phyloP scores from a whole-genome alignment of 2,113 vertebrate genomes.

The Asarcornis scutulata region DNA sequence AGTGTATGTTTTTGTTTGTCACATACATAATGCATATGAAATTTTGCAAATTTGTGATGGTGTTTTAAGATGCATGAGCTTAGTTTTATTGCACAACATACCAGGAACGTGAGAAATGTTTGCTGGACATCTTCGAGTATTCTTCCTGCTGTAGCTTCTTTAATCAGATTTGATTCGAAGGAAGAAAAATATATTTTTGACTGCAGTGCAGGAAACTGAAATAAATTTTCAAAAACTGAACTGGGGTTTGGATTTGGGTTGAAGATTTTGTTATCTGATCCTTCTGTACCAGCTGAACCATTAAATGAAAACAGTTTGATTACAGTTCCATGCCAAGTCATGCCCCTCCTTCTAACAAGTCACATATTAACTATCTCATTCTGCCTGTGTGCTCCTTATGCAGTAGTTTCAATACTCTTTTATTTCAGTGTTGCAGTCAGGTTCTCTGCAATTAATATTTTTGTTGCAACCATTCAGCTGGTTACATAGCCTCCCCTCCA shows the following conservation, averaged over 20 bases:
- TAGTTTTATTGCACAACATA: neutral
- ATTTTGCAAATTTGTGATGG: neutral
- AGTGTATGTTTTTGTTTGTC: neutral
- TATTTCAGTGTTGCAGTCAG: neutral
- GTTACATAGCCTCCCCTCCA: neutral
- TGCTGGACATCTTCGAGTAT: neutral
- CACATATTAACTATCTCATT: neutral
- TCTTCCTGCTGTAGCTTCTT: neutral
- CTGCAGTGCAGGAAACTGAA: neutral
- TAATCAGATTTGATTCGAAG: neutral
- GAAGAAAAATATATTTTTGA: neutral
- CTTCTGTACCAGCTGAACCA: neutral
- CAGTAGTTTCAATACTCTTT: neutral
- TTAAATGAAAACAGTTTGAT: conserved; percentile 5
- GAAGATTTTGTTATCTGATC: conserved; percentile 1
- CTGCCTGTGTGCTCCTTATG: neutral
- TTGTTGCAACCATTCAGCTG: neutral
- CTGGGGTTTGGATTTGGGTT: neutral
- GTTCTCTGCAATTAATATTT: conserved; percentile 8
- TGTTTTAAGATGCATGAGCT: neutral
- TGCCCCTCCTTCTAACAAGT: neutral
- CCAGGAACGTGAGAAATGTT: neutral
- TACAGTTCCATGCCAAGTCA: neutral
- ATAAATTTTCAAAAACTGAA: neutral
- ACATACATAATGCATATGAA: neutral